Conservation (phyloP, 2,797 vertebrate species). For the Poecilia wingei region DNA sequence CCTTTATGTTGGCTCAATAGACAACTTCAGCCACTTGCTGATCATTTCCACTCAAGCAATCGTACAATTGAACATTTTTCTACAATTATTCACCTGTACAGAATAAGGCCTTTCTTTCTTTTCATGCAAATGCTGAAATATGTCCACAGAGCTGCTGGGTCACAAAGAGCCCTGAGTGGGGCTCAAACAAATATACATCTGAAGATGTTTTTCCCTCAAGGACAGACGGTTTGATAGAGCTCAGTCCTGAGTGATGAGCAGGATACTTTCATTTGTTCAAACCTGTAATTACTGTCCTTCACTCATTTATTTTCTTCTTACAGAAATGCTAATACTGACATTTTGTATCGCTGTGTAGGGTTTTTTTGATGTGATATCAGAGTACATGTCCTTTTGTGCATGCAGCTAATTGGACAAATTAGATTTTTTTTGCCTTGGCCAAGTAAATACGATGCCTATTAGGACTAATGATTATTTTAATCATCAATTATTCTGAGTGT, state of each 20-base stretch:
- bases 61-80: background rate
- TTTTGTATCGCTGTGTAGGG: background rate
- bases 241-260: background rate
- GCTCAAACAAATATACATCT: constrained; percentile 7
- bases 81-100: background rate
- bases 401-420: background rate
- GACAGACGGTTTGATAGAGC: constrained; percentile 6
- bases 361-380: background rate
- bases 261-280: constrained; percentile 5
- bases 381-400: background rate
- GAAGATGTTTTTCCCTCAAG: background rate
- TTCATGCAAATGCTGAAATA: background rate
- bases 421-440: background rate
- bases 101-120: constrained; percentile 4
- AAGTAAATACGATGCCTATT: background rate
- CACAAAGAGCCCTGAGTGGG: background rate
- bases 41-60: background rate
- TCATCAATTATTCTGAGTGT: too few relatives aligned
- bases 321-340: constrained; percentile 9
- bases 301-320: constrained; percentile 2
- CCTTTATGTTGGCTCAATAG: background rate
- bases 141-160: background rate
- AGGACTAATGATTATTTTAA: background rate
- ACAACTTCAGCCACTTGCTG: background rate
- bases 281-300: constrained; percentile 8